A percentile compares a stretch with the other conserved stretches of the same genome.
These are phyloP conservation scores for Platichthys flesus DNA, from an alignment of 2,113 vertebrate genomes.

Conservation along the genomic window DNA sequence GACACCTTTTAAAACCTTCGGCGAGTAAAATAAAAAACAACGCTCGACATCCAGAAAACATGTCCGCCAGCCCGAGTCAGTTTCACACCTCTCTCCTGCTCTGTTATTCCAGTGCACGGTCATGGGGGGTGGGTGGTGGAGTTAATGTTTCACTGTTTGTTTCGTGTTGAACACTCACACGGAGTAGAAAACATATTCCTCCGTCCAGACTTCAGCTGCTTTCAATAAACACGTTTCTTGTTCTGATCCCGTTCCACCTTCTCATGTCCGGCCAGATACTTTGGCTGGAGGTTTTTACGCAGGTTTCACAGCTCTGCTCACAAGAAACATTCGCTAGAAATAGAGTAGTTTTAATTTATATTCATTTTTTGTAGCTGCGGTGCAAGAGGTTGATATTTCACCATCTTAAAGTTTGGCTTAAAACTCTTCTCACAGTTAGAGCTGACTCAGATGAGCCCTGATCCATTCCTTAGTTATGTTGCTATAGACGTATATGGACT, in stretches of 20 bases:
- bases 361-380: too few species aligned
- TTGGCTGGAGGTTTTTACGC: slow-evolving; percentile 17
- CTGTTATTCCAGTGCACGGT: background rate
- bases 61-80: background rate
- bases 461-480: too few species aligned
- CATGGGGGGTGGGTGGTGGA: background rate
- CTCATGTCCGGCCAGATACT: slow-evolving; percentile 59
- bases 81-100: slow-evolving; percentile 24
- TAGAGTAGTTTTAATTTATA: too few species aligned
- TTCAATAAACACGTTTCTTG: slow-evolving; percentile 68
- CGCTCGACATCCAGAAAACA: background rate
- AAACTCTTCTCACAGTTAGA: too few species aligned
- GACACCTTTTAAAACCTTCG: background rate
- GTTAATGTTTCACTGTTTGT: slow-evolving; percentile 33
- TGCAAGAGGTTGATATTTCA: too few species aligned
- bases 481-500: background rate
- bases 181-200: slow-evolving; percentile 44
- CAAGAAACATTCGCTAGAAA: background rate
- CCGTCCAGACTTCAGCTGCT: slow-evolving; percentile 57
- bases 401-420: too few species aligned
- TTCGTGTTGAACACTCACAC: slow-evolving; percentile 52
- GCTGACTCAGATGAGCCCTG: too few species aligned
- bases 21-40: background rate
- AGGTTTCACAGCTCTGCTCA: background rate
- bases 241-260: slow-evolving; percentile 61